phyloP scores from a whole-genome alignment of 2,888 invertebrate species.

The Lasioglossum lativentre region DNA sequence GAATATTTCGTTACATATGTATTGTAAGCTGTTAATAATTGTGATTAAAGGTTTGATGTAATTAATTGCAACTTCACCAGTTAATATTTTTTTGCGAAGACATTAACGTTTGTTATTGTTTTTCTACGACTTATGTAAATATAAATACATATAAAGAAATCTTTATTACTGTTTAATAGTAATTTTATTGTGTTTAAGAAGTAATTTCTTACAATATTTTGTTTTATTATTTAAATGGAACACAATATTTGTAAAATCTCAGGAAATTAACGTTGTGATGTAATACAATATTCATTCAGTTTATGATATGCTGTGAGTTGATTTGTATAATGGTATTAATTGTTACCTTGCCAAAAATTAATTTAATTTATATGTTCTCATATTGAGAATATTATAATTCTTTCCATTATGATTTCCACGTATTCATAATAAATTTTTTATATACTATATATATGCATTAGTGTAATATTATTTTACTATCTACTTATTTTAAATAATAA shows the following conservation, averaged over 20 bases:
- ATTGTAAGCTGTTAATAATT: constrained; percentile 38
- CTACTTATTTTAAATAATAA: constrained; percentile 42
- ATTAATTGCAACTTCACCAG: constrained; percentile 20
- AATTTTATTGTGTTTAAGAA: constrained; percentile 20
- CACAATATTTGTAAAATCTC: constrained; percentile 24
- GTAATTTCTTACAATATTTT: constrained; percentile 1
- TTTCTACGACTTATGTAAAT: constrained; percentile 26
- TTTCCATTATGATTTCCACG: constrained; percentile 53
- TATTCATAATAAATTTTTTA: constrained; percentile 64
- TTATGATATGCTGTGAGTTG: constrained; percentile 14
- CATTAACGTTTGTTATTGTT: constrained; percentile 15
- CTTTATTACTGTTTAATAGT: constrained; percentile 3
- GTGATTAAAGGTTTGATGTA: not conserved
- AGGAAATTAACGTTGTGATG: constrained; percentile 19
- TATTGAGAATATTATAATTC: constrained; percentile 62
- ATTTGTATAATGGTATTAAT: constrained; percentile 34
- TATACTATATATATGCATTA: constrained; percentile 39
- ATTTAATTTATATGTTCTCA: constrained; percentile 64
- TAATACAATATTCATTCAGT: constrained; percentile 41
- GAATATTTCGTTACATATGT: too few relatives aligned
- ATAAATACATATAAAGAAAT: constrained; percentile 13
- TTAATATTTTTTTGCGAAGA: constrained; percentile 1
- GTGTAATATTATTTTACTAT: constrained; percentile 37
- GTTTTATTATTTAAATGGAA: constrained; percentile 19
- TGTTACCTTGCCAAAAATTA: constrained; percentile 47